Evolutionary conservation across 2,797 vertebrate genomes (phyloP).

Genomic region (Lacerta bilineata): DNA sequence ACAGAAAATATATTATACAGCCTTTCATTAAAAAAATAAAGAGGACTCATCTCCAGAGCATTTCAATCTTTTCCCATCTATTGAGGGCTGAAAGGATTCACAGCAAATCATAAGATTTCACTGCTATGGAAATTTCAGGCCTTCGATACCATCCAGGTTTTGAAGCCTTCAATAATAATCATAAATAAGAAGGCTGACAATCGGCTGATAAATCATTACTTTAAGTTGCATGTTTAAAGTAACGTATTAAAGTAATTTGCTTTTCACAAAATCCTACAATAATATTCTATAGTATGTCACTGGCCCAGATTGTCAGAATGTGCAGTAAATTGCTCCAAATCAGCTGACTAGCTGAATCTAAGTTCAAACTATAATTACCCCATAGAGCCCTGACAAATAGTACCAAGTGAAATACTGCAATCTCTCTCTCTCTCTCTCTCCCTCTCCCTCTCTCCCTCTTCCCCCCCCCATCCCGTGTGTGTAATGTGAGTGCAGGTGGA

Average conservation of each 20-base stretch:
- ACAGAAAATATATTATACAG: constrained; percentile 92
- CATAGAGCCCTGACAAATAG: constrained; percentile 32
- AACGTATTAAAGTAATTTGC: constrained; percentile 79
- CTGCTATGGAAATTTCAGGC: constrained; percentile 85
- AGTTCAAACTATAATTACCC: constrained; percentile 90
- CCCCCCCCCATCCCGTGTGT: background rate
- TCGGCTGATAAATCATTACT: constrained; percentile 84
- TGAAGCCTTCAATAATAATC: constrained; percentile 83
- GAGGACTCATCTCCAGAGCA: constrained; percentile 91
- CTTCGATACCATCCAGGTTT: constrained; percentile 78
- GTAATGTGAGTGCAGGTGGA: background rate
- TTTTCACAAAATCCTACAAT: constrained; percentile 78
- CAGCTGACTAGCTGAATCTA: constrained; percentile 83
- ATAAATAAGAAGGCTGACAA: constrained; percentile 87
- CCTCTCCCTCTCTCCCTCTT: too few relatives aligned
- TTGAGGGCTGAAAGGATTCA: constrained; percentile 86
- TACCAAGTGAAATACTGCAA: background rate
- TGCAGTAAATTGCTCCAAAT: constrained; percentile 83
- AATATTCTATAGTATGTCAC: constrained; percentile 80
- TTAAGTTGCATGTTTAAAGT: constrained; percentile 76
- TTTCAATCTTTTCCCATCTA: constrained; percentile 90
- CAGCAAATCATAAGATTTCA: constrained; percentile 84
- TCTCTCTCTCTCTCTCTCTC: too few relatives aligned
- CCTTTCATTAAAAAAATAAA: constrained; percentile 95
- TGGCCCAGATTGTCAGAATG: constrained; percentile 82